Base-by-base conservation (phyloP, 2,797 vertebrate species). In the Geotrypetes seraphini region DNA sequence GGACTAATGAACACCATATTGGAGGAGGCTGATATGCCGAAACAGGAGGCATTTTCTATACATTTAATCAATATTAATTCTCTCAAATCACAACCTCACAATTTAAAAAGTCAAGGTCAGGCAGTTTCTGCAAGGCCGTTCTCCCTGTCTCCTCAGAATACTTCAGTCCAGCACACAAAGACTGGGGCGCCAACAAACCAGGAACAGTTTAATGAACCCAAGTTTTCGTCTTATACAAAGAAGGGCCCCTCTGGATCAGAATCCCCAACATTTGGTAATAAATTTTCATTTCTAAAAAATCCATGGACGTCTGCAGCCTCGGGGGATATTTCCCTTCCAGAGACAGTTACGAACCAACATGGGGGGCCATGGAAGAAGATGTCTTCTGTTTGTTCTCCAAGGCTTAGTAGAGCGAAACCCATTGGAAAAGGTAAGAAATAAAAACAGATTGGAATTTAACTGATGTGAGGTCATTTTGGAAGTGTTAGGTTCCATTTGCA, bases 351-450 rank as follows among this genome's bases (percentile, higher is more conserved):
- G 3, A 35, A 49, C 42, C 69, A 61, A 11, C 66, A 63, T 0
- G 57, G 70, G 0, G 30, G 57, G 3, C 44, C 64, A 24, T 59
- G 67, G 67, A 81, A 60, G 30, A 69, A 41, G 36, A 29, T 64
- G 10, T 44, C 57, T 1, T 60, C 59, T 1, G 43, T 67, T 10
- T 71, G 57, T 33, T 78, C 73, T 0, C 71, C 75, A 15, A 49
- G 64, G 25, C 47, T 47, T 50, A 33, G 25, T 38, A 45, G 36
- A 41, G 58, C 57, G 28, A 70, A 40, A 39, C n/a, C 47, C 5
- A 7, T n/a, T 0, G 51, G 43, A 12, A 78, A 71, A 78, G 82
- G 80, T 85, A 64, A 31, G 2, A 0, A n/a, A n/a, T n/a, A n/a
- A n/a, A n/a, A n/a, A n/a, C n/a, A n/a, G n/a, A n/a, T n/a, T n/a